Base-by-base conservation (phyloP, 2,888 invertebrate genomes). In the Brachynemurus nebulosus region DNA sequence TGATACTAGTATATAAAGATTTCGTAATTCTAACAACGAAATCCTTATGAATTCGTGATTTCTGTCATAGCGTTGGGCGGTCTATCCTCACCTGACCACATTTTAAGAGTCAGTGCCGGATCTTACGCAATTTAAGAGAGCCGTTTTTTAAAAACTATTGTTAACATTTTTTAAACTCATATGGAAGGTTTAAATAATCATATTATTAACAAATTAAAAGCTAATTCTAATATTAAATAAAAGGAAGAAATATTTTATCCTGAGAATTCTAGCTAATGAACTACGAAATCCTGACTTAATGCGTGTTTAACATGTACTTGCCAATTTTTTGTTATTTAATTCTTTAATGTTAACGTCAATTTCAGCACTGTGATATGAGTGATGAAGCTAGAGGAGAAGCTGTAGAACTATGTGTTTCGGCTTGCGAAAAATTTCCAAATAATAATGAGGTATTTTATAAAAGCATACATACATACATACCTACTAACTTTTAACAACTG, bases 341-440 rank as follows among this genome's bases (percentile, higher is more conserved):
- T 36, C 27, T 12, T 8, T 20, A 35, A 21, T 23, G 21, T 14
- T 16, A 17, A 38, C 46, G 40, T 14, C 42, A 19, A 38, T 36
- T 48, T 37, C 67, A 90, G 90, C 80, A 85, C 63, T 80, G 85
- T 2, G 95, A 96, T 63, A 93, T 96, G 93, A 72, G 77, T 20
- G 92, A 93, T 54, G 93, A 95, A 65, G 88, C 92, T 80, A 81
- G 81, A 55, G 74, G 74, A 21, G 95, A 96, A 66, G 83, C 86
- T 1, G 77, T 93, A 66, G 93, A 95, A 63, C 65, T 92, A 51
- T 85, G 86, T 50, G 88, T 92, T 42, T 89, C 91, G 3, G 93
- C 93, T 1, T 91, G 92, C 60, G 95, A 96, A 66, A 93, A 93
- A 67, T 84, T 75, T 65, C 69, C 86, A 0, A 67, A 77, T 6